These are phyloP conservation scores for Heliothis peltigera DNA, from an alignment of 2,888 invertebrate genomes.

Conservation along the genomic window DNA sequence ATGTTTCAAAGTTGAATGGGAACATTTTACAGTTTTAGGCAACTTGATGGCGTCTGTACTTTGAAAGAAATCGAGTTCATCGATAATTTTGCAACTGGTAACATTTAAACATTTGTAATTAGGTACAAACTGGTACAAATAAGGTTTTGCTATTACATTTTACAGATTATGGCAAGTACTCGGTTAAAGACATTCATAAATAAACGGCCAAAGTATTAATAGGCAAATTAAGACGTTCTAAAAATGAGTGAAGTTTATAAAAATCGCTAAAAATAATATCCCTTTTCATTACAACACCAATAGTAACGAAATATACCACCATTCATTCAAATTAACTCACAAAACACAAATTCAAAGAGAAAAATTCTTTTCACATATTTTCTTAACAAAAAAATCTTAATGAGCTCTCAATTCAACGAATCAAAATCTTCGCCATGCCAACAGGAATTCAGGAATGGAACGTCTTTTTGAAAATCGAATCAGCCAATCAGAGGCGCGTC, in stretches of 20 bases:
- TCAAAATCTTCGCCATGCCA: constrained; percentile 69
- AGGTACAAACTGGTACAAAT: no score
- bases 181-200: no score
- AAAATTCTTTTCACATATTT: constrained; percentile 57
- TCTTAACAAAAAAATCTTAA: constrained; percentile 60
- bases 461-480: constrained; percentile 76
- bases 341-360: constrained; percentile 56
- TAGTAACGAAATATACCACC: constrained; percentile 45
- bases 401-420: constrained; percentile 67
- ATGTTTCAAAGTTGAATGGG: no score
- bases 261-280: background rate
- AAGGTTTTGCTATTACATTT: no score
- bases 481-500: constrained; percentile 76
- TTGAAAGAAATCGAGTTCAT: no score
- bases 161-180: no score
- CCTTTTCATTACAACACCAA: constrained; percentile 25
- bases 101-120: no score
- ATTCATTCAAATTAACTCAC: constrained; percentile 51
- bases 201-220: background rate
- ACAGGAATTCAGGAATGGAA: constrained; percentile 71
- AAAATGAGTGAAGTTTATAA: background rate
- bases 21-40: no score
- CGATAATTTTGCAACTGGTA: no score
- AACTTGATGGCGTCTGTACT: no score
- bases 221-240: background rate